Percentiles rank a stretch among this genome's conserved stretches.
These are phyloP conservation scores for Passerculus sandwichensis DNA, from an alignment of 2,797 vertebrate genomes.

Conservation along the genomic window DNA sequence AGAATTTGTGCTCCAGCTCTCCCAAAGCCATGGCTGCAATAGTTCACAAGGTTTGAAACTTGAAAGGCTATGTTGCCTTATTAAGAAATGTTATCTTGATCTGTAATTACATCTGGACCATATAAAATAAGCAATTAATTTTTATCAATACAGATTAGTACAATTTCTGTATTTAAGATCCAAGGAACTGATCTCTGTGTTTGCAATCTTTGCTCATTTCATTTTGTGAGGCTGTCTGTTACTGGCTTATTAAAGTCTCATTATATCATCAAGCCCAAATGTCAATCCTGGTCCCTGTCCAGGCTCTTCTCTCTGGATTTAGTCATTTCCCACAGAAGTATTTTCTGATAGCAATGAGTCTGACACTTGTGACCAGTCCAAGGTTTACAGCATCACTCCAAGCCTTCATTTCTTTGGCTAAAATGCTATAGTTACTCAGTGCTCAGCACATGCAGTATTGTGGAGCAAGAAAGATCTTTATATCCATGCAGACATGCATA, in stretches of 20 bases:
- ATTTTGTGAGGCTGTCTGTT: constrained; percentile 60
- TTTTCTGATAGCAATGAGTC: constrained; percentile 1
- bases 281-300: constrained; percentile 41
- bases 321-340: constrained; percentile 36
- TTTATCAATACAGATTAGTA: constrained; percentile 66
- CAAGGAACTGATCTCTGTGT: constrained; percentile 63
- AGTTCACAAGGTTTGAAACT: background rate
- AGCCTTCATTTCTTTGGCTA: background rate
- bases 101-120: constrained; percentile 55
- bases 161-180: constrained; percentile 66
- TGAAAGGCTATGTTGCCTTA: constrained; percentile 3
- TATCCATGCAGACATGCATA: background rate
- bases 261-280: constrained; percentile 56
- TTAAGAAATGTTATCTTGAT: constrained; percentile 44
- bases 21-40: background rate
- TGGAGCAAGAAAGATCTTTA: background rate
- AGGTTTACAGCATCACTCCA: background rate
- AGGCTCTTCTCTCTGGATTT: constrained; percentile 21
- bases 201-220: constrained; percentile 65
- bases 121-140: constrained; percentile 64
- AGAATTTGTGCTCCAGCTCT: background rate
- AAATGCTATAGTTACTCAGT: background rate
- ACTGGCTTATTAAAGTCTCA: constrained; percentile 65
- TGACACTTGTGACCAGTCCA: constrained; percentile 17
- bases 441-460: background rate